A percentile compares a stretch with the other conserved stretches of the same genome.
Evolutionary conservation across 2,113 vertebrate genomes (phyloP).

Genomic region (Sinocyclocheilus rhinocerous): DNA sequence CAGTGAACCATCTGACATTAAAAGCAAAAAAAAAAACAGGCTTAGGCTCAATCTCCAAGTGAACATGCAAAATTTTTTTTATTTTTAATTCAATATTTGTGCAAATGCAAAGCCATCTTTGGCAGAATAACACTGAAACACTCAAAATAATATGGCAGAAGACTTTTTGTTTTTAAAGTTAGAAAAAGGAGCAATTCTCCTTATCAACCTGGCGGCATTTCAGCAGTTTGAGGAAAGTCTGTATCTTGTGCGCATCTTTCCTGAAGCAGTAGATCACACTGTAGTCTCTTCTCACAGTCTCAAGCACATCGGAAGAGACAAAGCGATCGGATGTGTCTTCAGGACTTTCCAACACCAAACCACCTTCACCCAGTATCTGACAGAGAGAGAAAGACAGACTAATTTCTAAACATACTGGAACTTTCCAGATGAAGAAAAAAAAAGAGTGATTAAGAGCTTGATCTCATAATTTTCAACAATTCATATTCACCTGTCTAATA

Average conservation of each 20-base stretch:
- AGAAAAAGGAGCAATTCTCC: conserved; percentile 51
- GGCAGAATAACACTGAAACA: background rate
- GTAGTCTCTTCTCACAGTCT: conserved; percentile 57
- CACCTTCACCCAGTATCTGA: conserved; percentile 54
- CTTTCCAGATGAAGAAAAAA: background rate
- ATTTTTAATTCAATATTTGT: background rate
- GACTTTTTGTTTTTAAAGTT: background rate
- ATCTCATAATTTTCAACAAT: background rate
- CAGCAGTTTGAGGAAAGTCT: conserved; percentile 62
- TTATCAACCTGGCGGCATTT: conserved; percentile 50
- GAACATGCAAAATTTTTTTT: background rate
- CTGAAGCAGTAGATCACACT: conserved; percentile 57
- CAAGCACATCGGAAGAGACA: conserved; percentile 9
- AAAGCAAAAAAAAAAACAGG: conserved; percentile 2
- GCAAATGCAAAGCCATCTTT: background rate
- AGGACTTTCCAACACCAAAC: conserved; percentile 13
- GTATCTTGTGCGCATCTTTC: conserved; percentile 63
- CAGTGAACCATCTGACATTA: background rate
- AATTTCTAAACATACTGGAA: background rate
- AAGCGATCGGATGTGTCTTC: background rate
- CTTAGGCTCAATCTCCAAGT: background rate
- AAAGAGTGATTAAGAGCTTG: background rate
- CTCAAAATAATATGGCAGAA: background rate
- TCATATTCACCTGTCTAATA: conserved; percentile 51
- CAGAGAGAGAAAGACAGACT: background rate